Evolutionary conservation across 2,888 invertebrate species (phyloP), one percentile per base, ranked within the genome.

Genomic region (Agriopis leucophaearia): DNA sequence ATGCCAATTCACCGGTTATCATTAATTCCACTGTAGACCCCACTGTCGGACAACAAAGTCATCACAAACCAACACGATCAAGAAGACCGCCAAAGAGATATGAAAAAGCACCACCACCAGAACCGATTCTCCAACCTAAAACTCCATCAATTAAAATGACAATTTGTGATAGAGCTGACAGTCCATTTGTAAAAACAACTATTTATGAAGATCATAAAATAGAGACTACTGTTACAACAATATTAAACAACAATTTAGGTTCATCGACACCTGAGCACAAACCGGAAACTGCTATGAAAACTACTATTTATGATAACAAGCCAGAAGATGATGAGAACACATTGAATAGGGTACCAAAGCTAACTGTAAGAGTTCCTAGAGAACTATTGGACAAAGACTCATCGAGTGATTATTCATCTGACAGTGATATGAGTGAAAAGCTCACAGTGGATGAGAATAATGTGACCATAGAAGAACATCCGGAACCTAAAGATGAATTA

Each of bases 291-390:
- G 77, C 83, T 38, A 84, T 94, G 1, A 91, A 92, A 84, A 86
- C 91, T 18, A 94, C 93, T 71, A 94, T 93, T 77, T 94, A 93
- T 85, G 94, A 94, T 81, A 93, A 92, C 74, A 92, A 91, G 76
- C 79, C 89, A 70, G 91, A 92, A 73, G 71, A 66, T 66, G 89
- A 90, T 76, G 81, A 84, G 51, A 92, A 91, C 75, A 89, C 91
- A 77, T 82, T 94, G 65, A 94, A 94, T 83, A 95, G 95, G 87
- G 96, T 96, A 73, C 96, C 96, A 76, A 96, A 96, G 87, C 89
- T 96, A 63, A 96, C 96, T 74, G 91, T 96, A 35, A 95, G 96
- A 85, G 94, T 95, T 74, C 95, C 95, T 54, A 95, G 95, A 84
- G 95, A 95, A 79, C 94, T 95, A 69, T 82, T 92, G 69, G 94